Percentiles rank a stretch among this genome's conserved stretches.
Conservation (phyloP, 1,140 invertebrate genomes). For the Calliopsis andreniformis region DNA sequence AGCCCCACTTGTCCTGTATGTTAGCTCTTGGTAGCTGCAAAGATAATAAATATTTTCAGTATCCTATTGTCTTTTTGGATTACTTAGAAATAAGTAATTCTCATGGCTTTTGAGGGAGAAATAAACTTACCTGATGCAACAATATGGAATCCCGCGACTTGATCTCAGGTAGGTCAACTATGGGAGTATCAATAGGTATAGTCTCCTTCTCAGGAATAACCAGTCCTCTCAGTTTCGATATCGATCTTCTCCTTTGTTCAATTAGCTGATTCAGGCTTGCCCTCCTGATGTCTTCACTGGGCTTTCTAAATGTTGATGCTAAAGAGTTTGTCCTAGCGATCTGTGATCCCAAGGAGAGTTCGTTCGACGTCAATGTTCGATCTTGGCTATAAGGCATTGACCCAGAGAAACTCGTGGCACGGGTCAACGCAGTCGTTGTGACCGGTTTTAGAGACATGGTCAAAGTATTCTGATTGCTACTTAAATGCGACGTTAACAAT, state of each 20-base stretch:
- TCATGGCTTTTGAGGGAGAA: neutral
- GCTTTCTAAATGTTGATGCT: slow-evolving; percentile 76
- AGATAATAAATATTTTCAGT: neutral
- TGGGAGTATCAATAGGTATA: slow-evolving; percentile 81
- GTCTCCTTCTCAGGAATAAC: slow-evolving; percentile 90
- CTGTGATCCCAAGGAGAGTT: slow-evolving; percentile 36
- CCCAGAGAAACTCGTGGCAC: slow-evolving; percentile 82
- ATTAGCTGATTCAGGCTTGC: slow-evolving; percentile 85
- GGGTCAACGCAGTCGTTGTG: slow-evolving; percentile 68
- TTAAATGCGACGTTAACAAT: neutral
- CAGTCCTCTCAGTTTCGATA: slow-evolving; percentile 91
- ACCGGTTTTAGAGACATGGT: neutral
- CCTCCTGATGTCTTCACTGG: slow-evolving; percentile 73
- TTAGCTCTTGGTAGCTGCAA: slow-evolving; percentile 66
- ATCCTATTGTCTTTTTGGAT: neutral
- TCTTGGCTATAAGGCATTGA: slow-evolving; percentile 56
- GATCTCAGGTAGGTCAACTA: slow-evolving; percentile 90
- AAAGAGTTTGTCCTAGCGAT: slow-evolving; percentile 78
- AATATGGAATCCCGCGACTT: slow-evolving; percentile 84
- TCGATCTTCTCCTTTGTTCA: slow-evolving; percentile 89
- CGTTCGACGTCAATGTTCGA: slow-evolving; percentile 3
- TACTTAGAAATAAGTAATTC: no score
- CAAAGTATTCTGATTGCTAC: slow-evolving; percentile 1
- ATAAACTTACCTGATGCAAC: slow-evolving; percentile 67
- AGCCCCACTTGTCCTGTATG: slow-evolving; percentile 77